A percentile compares a stretch with the other conserved stretches of the same genome.
Evolutionary conservation across 1,140 invertebrate species (phyloP).

Genomic region (Metaphire vulgaris): DNA sequence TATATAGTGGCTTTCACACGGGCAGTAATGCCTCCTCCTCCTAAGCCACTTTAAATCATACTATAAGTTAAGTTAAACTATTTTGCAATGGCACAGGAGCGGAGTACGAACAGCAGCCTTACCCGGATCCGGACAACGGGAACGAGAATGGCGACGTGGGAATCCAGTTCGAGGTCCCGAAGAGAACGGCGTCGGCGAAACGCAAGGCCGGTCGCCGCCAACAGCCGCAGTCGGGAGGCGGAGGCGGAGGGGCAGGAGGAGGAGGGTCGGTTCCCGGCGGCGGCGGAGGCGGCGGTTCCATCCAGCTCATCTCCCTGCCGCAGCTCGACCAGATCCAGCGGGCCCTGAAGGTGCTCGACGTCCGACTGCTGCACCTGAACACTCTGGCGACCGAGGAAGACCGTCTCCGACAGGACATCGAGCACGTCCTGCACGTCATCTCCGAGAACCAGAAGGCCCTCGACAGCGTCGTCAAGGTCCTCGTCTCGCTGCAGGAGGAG

Average conservation of each 20-base stretch:
- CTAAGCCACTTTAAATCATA: no score
- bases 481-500: conserved; percentile 20
- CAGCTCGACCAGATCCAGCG: conserved; percentile 15
- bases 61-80: no score
- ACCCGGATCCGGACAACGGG: neutral
- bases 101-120: neutral
- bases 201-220: neutral
- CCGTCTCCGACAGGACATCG: neutral
- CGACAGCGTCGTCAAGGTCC: neutral
- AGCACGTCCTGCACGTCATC: neutral
- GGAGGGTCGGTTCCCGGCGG: neutral
- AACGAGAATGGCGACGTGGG: neutral
- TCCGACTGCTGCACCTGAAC: neutral
- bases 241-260: neutral
- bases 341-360: conserved; percentile 3
- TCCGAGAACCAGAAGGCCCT: conserved; percentile 4
- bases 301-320: neutral
- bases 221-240: neutral
- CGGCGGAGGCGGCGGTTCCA: neutral
- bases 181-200: neutral
- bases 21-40: no score
- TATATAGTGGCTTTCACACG: no score
- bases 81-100: neutral
- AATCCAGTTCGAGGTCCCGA: neutral
- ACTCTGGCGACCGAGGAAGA: neutral